Evolutionary conservation across 2,888 invertebrate genomes (phyloP).

Genomic region (Nomada fabriciana): DNA sequence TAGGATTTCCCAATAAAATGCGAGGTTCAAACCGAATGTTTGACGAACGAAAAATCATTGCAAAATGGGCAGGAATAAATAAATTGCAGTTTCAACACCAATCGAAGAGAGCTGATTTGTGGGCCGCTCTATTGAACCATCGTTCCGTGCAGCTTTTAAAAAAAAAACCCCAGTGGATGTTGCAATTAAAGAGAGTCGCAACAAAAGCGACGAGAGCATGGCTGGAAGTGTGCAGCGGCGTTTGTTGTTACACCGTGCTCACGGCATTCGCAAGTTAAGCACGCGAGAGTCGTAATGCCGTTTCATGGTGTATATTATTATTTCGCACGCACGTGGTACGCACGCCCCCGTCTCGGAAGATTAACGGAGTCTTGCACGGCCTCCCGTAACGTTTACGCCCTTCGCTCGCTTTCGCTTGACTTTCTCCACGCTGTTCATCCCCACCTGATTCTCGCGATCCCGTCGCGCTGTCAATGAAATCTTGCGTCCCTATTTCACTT

Average conservation of each 20-base stretch:
- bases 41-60: no score
- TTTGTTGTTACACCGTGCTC: slow-evolving; percentile 23
- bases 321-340: slow-evolving; percentile 50
- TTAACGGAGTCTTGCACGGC: slow-evolving; percentile 50
- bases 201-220: slow-evolving; percentile 72
- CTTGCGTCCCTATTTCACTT: slow-evolving; percentile 24
- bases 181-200: background rate
- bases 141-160: background rate
- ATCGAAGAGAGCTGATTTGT: no score
- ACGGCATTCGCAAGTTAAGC: slow-evolving; percentile 45
- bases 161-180: background rate
- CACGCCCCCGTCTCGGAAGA: slow-evolving; percentile 48
- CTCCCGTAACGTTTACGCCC: slow-evolving; percentile 63
- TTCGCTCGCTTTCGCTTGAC: slow-evolving; percentile 69
- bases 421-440: slow-evolving; percentile 71
- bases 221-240: slow-evolving; percentile 61
- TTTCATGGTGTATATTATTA: slow-evolving; percentile 45
- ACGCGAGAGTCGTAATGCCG: slow-evolving; percentile 44
- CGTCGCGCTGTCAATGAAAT: slow-evolving; percentile 21
- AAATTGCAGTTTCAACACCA: no score
- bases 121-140: no score
- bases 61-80: no score
- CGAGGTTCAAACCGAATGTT: no score
- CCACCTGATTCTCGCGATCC: background rate
- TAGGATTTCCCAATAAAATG: no score